Evolutionary conservation across 2,113 vertebrate species (phyloP).

Genomic region (Corythornis vintsioides): DNA sequence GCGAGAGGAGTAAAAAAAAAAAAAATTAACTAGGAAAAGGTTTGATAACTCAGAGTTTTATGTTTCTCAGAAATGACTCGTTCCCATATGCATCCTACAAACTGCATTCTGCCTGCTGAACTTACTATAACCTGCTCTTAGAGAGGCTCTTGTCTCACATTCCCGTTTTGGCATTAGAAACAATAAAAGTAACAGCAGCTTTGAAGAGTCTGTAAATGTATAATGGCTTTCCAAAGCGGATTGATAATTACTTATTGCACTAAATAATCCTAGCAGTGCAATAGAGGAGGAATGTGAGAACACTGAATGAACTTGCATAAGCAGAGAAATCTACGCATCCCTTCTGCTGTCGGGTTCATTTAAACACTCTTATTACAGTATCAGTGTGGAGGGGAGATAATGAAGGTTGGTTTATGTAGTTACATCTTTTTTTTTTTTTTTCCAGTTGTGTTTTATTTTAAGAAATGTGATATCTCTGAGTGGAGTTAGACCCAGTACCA

Average conservation of each 20-base stretch:
- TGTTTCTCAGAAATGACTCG: conserved; percentile 59
- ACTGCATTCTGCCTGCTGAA: conserved; percentile 27
- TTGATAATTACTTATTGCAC: conserved; percentile 65
- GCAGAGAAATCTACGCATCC: conserved; percentile 42
- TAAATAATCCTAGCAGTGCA: neutral
- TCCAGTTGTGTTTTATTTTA: conserved; percentile 49
- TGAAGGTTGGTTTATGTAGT: conserved; percentile 44
- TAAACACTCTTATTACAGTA: conserved; percentile 62
- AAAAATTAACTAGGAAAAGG: conserved; percentile 20
- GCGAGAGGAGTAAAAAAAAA: neutral
- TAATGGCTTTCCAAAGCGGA: conserved; percentile 30
- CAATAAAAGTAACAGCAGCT: conserved; percentile 30
- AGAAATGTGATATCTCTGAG: neutral
- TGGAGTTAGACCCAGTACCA: neutral
- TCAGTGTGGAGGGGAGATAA: conserved; percentile 39
- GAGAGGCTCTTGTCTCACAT: conserved; percentile 37
- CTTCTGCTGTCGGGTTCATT: conserved; percentile 61
- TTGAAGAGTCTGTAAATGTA: conserved; percentile 34
- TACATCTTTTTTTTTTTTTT: conserved; percentile 14
- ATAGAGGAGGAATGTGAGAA: conserved; percentile 28
- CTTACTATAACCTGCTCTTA: conserved; percentile 59
- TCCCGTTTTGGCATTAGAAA: conserved; percentile 56
- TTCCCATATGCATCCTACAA: conserved; percentile 59
- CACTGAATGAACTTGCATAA: conserved; percentile 44
- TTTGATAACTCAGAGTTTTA: conserved; percentile 56